Evolutionary conservation across 2,113 vertebrate genomes (phyloP).

Genomic region (Colossoma macropomum): DNA sequence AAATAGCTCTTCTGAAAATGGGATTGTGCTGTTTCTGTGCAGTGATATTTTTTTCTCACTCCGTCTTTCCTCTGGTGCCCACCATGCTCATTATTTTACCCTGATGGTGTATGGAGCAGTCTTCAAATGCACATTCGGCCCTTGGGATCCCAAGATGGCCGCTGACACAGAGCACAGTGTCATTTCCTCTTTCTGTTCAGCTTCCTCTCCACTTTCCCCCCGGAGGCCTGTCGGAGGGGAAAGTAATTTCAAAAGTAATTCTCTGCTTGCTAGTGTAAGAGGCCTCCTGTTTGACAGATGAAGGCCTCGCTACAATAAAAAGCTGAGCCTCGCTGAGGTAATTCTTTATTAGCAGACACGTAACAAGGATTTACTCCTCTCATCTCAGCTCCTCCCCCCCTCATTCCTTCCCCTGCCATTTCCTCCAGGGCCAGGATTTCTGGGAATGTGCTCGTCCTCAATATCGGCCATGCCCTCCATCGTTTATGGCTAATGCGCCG

Average conservation of each 20-base stretch:
- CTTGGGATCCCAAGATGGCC: slow-evolving; percentile 51
- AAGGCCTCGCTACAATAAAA: slow-evolving; percentile 67
- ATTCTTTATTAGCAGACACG: slow-evolving; percentile 75
- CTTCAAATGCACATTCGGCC: slow-evolving; percentile 25
- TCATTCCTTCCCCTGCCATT: slow-evolving; percentile 57
- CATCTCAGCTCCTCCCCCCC: slow-evolving; percentile 46
- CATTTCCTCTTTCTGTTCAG: slow-evolving; percentile 50
- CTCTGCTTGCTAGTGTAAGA: slow-evolving; percentile 65
- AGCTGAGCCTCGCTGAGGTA: slow-evolving; percentile 59
- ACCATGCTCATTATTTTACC: slow-evolving; percentile 56
- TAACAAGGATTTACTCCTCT: slow-evolving; percentile 73
- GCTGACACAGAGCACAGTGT: slow-evolving; percentile 47
- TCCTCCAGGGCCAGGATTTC: slow-evolving; percentile 70
- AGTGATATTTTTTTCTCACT: not conserved
- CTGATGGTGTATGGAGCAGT: slow-evolving; percentile 27
- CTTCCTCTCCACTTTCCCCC: slow-evolving; percentile 58
- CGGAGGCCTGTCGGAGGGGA: slow-evolving; percentile 60
- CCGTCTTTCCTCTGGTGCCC: not conserved
- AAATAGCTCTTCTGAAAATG: slow-evolving; percentile 19
- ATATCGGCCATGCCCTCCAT: slow-evolving; percentile 1
- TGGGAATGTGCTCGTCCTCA: slow-evolving; percentile 43
- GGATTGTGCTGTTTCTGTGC: not conserved
- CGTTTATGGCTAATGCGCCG: slow-evolving; percentile 41
- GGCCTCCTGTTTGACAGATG: slow-evolving; percentile 62
- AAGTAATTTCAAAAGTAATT: slow-evolving; percentile 78